Evolutionary conservation across 2,113 vertebrate genomes (phyloP).

Genomic region (Lophura nycthemera): DNA sequence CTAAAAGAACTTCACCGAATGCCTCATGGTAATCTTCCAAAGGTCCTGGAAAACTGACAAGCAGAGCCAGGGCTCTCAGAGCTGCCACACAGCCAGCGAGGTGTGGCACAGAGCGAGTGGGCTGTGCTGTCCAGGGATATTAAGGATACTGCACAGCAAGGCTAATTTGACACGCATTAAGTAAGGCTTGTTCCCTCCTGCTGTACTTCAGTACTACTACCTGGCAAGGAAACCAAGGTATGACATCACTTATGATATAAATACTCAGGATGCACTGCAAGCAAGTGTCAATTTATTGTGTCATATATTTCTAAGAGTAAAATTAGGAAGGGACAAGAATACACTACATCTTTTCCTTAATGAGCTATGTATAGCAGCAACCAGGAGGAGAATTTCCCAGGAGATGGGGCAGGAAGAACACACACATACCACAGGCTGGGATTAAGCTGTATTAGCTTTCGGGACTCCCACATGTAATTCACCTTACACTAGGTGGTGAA

Average conservation of each 20-base stretch:
- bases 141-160: not conserved
- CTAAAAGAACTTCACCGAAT: not conserved
- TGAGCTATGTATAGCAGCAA: not conserved
- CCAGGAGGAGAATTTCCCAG: not conserved
- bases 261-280: not conserved
- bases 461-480: not conserved
- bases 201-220: not conserved
- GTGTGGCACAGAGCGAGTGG: not conserved
- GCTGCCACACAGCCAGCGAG: not conserved
- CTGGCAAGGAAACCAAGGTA: not conserved
- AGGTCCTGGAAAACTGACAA: not conserved
- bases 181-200: not conserved
- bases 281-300: not conserved
- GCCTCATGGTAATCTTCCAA: not conserved
- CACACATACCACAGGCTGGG: not conserved
- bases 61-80: not conserved
- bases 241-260: not conserved
- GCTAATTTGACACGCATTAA: not conserved
- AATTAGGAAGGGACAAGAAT: not conserved
- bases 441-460: constrained; percentile 16
- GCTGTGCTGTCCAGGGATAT: not conserved
- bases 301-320: not conserved
- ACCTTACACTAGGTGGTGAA: not conserved
- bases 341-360: not conserved
- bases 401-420: not conserved